These are phyloP conservation scores for Sarotherodon lohbergeri DNA, from an alignment of 2,113 vertebrate genomes.

Conservation along the genomic window DNA sequence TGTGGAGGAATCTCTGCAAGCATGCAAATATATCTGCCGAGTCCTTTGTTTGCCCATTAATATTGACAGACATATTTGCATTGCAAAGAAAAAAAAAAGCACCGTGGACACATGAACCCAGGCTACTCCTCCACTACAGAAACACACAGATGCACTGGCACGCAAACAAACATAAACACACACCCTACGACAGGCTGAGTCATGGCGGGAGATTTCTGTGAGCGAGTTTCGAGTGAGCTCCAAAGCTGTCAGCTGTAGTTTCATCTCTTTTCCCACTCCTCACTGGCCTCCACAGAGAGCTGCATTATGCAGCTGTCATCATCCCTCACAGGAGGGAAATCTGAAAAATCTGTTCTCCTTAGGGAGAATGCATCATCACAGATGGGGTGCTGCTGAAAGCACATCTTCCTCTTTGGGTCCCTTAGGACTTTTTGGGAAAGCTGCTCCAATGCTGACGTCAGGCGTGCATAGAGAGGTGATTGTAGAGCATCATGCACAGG, in stretches of 20 bases:
- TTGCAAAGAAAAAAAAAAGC: constrained; percentile 42
- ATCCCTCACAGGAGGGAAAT: neutral
- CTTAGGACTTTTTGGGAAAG: neutral
- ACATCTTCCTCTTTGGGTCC: neutral
- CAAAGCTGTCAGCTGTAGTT: constrained; percentile 4
- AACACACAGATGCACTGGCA: neutral
- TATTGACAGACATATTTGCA: constrained; percentile 46
- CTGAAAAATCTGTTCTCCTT: constrained; percentile 1
- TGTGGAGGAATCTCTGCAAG: constrained; percentile 11
- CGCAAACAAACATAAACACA: constrained; percentile 11
- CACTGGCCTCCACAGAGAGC: neutral
- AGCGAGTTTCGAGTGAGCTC: neutral
- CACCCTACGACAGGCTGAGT: constrained; percentile 7
- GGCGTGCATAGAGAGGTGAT: neutral
- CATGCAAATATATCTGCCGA: constrained; percentile 46
- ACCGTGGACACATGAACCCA: neutral
- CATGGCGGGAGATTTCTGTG: constrained; percentile 16
- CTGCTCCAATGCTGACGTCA: neutral
- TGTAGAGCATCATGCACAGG: neutral
- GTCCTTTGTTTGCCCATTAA: constrained; percentile 15
- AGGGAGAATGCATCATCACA: neutral
- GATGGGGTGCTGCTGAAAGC: neutral
- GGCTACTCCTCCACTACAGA: neutral
- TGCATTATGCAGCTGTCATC: constrained; percentile 4
- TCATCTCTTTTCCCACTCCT: neutral